A percentile compares a stretch with the other conserved stretches of the same genome.
phyloP scores from a whole-genome alignment of 2,888 invertebrate genomes.

The Nephrotoma flavescens region DNA sequence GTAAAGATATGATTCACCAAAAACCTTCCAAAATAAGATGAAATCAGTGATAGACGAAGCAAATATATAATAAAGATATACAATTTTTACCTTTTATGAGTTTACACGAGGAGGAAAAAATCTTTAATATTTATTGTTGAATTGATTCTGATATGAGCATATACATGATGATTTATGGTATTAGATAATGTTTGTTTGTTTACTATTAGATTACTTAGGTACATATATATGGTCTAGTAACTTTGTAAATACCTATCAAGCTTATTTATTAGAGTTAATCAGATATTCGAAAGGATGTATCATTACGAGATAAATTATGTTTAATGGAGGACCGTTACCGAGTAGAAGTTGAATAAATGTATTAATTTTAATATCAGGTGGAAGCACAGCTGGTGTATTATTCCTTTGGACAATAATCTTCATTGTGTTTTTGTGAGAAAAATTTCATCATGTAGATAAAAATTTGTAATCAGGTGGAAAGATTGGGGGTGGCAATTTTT shows the following conservation, averaged over 20 bases:
- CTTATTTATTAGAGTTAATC: not conserved
- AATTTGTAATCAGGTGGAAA: too few relatives aligned
- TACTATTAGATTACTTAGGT: too few relatives aligned
- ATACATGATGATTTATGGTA: not conserved
- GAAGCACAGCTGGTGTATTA: too few relatives aligned
- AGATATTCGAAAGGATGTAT: not conserved
- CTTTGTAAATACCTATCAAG: too few relatives aligned
- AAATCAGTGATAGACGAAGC: not conserved
- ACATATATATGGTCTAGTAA: too few relatives aligned
- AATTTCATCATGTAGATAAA: too few relatives aligned
- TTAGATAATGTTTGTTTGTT: not conserved
- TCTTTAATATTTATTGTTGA: not conserved
- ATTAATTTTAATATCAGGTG: not conserved
- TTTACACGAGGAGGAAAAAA: not conserved
- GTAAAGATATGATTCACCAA: not conserved
- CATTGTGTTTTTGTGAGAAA: too few relatives aligned
- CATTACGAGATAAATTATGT: not conserved
- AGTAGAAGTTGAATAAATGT: not conserved
- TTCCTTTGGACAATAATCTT: too few relatives aligned
- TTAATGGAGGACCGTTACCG: not conserved
- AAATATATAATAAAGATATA: not conserved
- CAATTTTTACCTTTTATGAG: not conserved
- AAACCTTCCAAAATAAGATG: not conserved
- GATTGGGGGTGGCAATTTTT: too few relatives aligned
- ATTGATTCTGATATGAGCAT: not conserved